These are phyloP conservation scores for Sylvicola cinctus DNA, from an alignment of 2,888 invertebrate species.

Conservation along the genomic window DNA sequence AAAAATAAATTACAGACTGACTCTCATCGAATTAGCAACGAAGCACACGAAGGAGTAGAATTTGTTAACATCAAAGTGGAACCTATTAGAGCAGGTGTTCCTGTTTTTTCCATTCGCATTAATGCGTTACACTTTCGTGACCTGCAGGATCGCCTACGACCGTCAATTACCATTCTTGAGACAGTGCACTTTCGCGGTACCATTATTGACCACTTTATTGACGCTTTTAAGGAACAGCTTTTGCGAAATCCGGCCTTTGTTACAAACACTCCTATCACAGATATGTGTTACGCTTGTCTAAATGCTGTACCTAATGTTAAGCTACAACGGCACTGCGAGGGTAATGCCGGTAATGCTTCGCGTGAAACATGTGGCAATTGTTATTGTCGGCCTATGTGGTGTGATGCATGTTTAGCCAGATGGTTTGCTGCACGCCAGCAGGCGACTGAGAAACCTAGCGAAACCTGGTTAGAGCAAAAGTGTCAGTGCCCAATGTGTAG, in stretches of 20 bases:
- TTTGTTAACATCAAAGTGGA: slow-evolving; percentile 64
- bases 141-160: slow-evolving; percentile 45
- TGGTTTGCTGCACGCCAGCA: slow-evolving; percentile 78
- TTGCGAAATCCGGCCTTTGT: slow-evolving; percentile 42
- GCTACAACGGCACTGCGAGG: slow-evolving; percentile 45
- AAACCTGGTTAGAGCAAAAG: slow-evolving; percentile 60
- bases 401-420: slow-evolving; percentile 60
- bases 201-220: slow-evolving; percentile 64
- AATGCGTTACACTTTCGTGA: slow-evolving; percentile 62
- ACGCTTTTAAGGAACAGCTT: slow-evolving; percentile 59
- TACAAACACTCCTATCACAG: slow-evolving; percentile 36
- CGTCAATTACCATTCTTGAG: slow-evolving; percentile 43
- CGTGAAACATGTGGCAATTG: slow-evolving; percentile 29
- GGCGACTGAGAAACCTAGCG: slow-evolving; percentile 39
- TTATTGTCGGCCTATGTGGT: slow-evolving; percentile 78
- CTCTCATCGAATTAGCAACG: slow-evolving; percentile 44
- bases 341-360: slow-evolving; percentile 24
- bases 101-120: slow-evolving; percentile 46
- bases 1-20: slow-evolving; percentile 30
- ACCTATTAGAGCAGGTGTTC: slow-evolving; percentile 34
- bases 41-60: slow-evolving; percentile 51
- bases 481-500: slow-evolving; percentile 80
- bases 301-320: slow-evolving; percentile 58
- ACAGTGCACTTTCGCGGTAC: slow-evolving; percentile 55
- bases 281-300: slow-evolving; percentile 81